Conservation (phyloP, 2,888 invertebrate genomes). For the Atethmia centrago region DNA sequence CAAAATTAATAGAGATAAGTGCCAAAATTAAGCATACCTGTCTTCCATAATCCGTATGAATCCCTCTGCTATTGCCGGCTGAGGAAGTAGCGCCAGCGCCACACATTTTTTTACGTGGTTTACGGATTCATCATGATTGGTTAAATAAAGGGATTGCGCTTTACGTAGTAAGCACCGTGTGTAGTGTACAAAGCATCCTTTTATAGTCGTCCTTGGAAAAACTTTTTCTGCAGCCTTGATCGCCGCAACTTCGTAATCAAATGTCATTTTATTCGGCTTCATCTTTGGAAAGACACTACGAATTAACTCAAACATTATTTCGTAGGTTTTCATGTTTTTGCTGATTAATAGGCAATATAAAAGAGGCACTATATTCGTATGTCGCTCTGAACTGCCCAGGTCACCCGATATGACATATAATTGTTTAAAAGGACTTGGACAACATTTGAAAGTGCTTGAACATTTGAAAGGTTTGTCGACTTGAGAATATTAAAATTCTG, state of each 20-base stretch:
- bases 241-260: constrained; percentile 3
- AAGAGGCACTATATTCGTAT: constrained; percentile 3
- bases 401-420: no score
- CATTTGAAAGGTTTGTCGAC: no score
- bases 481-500: no score
- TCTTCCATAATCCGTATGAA: no score
- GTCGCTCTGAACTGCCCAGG: no score
- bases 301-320: no score
- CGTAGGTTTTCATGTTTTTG: neutral
- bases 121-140: constrained; percentile 6
- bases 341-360: constrained; percentile 6
- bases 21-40: no score
- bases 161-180: constrained; percentile 5
- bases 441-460: no score
- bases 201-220: no score
- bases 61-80: neutral
- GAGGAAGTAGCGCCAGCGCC: neutral
- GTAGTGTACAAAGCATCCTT: neutral
- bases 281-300: neutral
- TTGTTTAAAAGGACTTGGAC: no score
- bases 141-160: constrained; percentile 1
- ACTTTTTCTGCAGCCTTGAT: neutral
- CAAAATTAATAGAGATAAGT: no score
- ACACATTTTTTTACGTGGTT: constrained; percentile 1
- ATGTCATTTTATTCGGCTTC: constrained; percentile 5